Conservation (phyloP, 2,888 invertebrate genomes). For the Xestobium rufovillosum region DNA sequence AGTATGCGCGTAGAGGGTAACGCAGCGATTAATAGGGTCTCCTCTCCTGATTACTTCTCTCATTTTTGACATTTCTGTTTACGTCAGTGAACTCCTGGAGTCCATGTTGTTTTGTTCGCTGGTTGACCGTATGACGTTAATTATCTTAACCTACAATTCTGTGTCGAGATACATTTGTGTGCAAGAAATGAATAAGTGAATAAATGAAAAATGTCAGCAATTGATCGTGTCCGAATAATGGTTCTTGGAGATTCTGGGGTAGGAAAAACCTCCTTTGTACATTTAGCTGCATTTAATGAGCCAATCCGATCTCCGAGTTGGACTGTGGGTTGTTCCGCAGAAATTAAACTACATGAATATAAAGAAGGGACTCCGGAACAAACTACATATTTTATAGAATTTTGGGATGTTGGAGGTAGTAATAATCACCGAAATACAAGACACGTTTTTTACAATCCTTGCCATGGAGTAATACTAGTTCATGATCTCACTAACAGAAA, state of each 20-base stretch:
- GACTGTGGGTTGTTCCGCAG: constrained; percentile 94
- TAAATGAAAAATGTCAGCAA: constrained; percentile 59
- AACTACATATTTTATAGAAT: constrained; percentile 84
- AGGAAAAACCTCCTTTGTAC: constrained; percentile 92
- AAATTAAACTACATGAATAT: constrained; percentile 91
- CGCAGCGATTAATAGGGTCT: no score
- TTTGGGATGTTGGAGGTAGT: constrained; percentile 97
- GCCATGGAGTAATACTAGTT: constrained; percentile 91
- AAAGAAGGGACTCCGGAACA: constrained; percentile 91
- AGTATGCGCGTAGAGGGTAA: no score
- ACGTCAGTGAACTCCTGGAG: no score
- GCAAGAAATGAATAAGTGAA: no score
- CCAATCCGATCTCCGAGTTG: constrained; percentile 81
- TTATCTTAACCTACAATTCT: no score
- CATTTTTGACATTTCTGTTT: no score
- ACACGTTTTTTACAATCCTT: constrained; percentile 87
- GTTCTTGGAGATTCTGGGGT: constrained; percentile 91
- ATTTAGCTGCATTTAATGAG: constrained; percentile 83
- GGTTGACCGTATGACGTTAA: no score
- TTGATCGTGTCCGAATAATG: constrained; percentile 85
- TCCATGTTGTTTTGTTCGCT: no score
- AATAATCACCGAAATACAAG: constrained; percentile 89
- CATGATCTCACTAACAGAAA: constrained; percentile 96
- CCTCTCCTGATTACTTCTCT: no score
- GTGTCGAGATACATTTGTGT: no score